Base-by-base conservation (phyloP, 2,888 invertebrate genomes). In the Chalcis sispes region DNA sequence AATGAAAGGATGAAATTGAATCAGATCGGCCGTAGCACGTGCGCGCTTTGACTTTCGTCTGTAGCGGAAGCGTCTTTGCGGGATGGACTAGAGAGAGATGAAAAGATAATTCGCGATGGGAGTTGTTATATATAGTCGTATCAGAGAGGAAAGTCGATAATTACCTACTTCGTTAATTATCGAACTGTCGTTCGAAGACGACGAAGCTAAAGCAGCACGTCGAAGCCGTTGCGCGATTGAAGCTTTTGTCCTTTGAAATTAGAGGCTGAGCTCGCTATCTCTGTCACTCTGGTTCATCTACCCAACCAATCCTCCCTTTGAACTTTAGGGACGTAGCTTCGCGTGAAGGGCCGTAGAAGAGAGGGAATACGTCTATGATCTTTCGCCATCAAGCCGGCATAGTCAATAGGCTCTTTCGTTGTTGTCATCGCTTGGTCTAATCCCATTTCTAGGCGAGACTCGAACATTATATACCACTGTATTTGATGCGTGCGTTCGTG, bases 131-230 rank as follows among this genome's bases (percentile, higher is more conserved):
- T 36, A 10, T 7, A 36, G 10, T 15, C 13, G 13, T 3, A 52
- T 18, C n/a, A n/a, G 4, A 23, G 18, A 48, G 29, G 46, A 20
- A 42, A 56, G 27, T n/a, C 71, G 58, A 72, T 77, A 72, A 77
- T 77, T 75, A 75, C 62, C 72, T 64, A 71, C 74, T 70, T 71
- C 70, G 73, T 72, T 77, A 75, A 77, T 74, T 74, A 77, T 72
- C 71, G 67, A 67, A 64, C 75, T 50, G 58, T 67, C 77, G 18
- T 48, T 58, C 58, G 32, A 5, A 1, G 29, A 20, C 32, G 5
- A 8, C 20, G n/a, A 18, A 13, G 27, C 29, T 18, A 20, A 40
- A 32, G 27, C 10, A 15, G 42, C 15, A 13, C 13, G 29, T 23
- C 7, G 32, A 61, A 32, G 61, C 46, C n/a, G 10, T 15, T n/a